Base-by-base conservation (phyloP, 1,140 invertebrate species). In the Anagrus nilaparvatae region DNA sequence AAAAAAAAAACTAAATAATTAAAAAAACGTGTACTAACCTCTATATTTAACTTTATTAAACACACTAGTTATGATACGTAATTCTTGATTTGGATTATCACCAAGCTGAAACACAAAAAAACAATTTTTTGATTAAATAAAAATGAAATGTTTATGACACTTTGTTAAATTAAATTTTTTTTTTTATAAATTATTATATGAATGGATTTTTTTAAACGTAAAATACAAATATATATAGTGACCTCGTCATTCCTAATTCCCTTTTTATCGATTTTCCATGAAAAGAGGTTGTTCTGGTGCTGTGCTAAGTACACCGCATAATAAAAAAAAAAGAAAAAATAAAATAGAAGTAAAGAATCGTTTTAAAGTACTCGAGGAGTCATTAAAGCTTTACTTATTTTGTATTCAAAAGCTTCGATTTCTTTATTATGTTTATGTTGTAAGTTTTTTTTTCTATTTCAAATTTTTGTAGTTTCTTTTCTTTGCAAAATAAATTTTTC, bases 61-160 rank as follows among this genome's bases (percentile, higher is more conserved):
- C 42, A 82, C 83, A 56, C 80, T 87, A n/a, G 87, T 90, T 59
- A 91, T 81, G 51, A 87, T 77, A 52, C 84, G 73, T 29, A 93
- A 63, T 60, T 91, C 87, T 7, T 80, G 77, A 65, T 91, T 89
- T 44, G 84, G 81, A 24, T 77, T 80, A 49, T 90, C 82, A 14
- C 86, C 87, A 52, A 90, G 81, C 84, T 89, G 69, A 39, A 78
- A 77, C 56, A 70, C 59, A 61, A 58, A 51, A 9, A 53, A n/a
- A n/a, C n/a, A n/a, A n/a, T n/a, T n/a, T n/a, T n/a, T n/a, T n/a
- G n/a, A n/a, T n/a, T n/a, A n/a, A n/a, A n/a, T n/a, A n/a, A n/a
- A n/a, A n/a, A n/a, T n/a, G n/a, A n/a, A n/a, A n/a, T n/a, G n/a
- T n/a, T n/a, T n/a, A n/a, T n/a, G n/a, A n/a, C n/a, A n/a, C n/a